Conservation (phyloP, 2,797 vertebrate genomes). For the Tangara arthus region DNA sequence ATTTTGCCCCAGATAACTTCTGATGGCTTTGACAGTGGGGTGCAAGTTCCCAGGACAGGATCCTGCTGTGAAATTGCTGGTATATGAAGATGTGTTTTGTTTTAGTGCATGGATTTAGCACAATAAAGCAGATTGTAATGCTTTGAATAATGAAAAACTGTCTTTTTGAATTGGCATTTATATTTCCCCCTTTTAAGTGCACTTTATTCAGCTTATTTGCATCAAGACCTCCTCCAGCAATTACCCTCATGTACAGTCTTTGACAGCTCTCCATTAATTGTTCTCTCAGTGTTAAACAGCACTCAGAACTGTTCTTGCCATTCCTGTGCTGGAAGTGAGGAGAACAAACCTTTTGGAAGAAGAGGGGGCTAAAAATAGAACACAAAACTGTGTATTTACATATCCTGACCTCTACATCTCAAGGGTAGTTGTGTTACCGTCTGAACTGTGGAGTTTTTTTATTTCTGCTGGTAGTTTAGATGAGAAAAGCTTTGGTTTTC, state of each 20-base stretch:
- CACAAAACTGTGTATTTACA: not conserved
- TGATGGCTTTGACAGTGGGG: not conserved
- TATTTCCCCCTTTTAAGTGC: not conserved
- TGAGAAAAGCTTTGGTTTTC: not conserved
- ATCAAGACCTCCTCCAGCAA: not conserved
- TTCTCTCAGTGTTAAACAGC: not conserved
- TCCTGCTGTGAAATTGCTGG: not conserved
- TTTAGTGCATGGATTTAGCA: not conserved
- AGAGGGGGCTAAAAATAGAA: not conserved
- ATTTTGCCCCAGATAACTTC: not conserved
- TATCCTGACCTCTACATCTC: not conserved
- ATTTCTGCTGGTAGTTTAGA: not conserved
- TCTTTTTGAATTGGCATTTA: not conserved
- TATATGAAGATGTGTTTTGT: not conserved
- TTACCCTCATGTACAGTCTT: not conserved
- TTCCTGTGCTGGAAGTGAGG: not conserved
- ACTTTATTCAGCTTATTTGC: not conserved
- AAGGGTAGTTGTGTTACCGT: not conserved
- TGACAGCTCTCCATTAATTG: not conserved
- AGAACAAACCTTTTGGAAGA: not conserved
- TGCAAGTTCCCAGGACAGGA: not conserved
- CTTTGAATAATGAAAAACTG: not conserved
- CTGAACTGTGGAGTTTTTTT: not conserved
- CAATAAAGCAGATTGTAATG: not conserved
- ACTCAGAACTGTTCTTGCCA: not conserved